Percentiles rank a stretch among this genome's conserved stretches.
Conservation (phyloP, 2,888 invertebrate species). For the Drosophila stalkeri region DNA sequence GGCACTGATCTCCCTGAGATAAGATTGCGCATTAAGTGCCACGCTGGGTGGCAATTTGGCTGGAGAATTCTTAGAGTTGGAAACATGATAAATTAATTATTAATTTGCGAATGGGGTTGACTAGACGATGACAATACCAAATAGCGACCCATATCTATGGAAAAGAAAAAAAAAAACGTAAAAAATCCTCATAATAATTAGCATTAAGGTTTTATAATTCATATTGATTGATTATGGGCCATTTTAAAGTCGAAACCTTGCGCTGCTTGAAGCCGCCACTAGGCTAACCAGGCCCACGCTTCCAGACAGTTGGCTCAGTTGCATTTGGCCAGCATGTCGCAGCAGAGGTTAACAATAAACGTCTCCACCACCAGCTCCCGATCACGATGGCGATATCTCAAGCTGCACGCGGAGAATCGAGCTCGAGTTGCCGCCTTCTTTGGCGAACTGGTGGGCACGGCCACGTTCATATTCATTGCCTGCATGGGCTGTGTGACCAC, state of each 20-base stretch:
- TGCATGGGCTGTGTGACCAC: slow-evolving; percentile 88
- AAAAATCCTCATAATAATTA: slow-evolving; percentile 73
- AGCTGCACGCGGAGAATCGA: slow-evolving; percentile 39
- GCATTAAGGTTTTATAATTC: slow-evolving; percentile 77
- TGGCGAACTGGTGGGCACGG: slow-evolving; percentile 89
- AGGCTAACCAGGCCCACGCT: neutral
- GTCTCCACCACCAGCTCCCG: slow-evolving; percentile 17
- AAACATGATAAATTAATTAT: slow-evolving; percentile 47
- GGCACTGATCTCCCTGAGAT: slow-evolving; percentile 36
- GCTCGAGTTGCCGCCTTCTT: slow-evolving; percentile 78
- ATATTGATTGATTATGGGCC: slow-evolving; percentile 71
- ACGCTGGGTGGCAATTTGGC: slow-evolving; percentile 11
- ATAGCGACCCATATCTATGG: slow-evolving; percentile 30
- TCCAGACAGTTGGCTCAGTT: slow-evolving; percentile 33
- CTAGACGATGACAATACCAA: slow-evolving; percentile 19
- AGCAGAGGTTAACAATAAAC: slow-evolving; percentile 39
- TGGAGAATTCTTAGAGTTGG: neutral
- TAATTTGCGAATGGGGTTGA: slow-evolving; percentile 39
- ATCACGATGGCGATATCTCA: slow-evolving; percentile 44
- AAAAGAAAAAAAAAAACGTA: neutral
- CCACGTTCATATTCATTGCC: slow-evolving; percentile 89
- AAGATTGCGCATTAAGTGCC: slow-evolving; percentile 41
- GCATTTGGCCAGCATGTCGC: slow-evolving; percentile 58
- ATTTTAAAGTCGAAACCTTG: slow-evolving; percentile 37
- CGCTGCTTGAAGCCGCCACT: slow-evolving; percentile 10